phyloP scores from a whole-genome alignment of 53 echinoderm and acorn worm species.

The Holothuria scabra region DNA sequence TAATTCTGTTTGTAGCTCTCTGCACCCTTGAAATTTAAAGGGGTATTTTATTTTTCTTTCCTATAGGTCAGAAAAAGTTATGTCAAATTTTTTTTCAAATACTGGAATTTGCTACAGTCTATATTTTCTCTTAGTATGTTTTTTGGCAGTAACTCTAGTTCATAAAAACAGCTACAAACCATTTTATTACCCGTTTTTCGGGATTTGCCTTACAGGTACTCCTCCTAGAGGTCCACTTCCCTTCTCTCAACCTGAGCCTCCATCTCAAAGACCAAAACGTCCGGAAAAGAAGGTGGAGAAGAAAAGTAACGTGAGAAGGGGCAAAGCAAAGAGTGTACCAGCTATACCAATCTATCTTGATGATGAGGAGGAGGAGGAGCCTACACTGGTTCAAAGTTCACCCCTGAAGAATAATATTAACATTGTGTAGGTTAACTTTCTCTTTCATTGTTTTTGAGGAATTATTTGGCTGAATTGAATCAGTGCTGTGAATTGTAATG shows the following conservation, averaged over 20 bases:
- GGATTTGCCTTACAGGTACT: constrained; percentile 65
- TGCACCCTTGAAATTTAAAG: too few relatives aligned
- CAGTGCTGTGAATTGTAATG: too few relatives aligned
- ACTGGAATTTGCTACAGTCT: too few relatives aligned
- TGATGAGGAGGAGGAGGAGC: constrained; percentile 40
- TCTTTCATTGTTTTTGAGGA: background rate
- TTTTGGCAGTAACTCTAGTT: too few relatives aligned
- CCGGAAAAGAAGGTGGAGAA: constrained; percentile 11
- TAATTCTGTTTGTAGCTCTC: too few relatives aligned
- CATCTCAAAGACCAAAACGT: constrained; percentile 18
- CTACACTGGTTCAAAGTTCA: constrained; percentile 24
- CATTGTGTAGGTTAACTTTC: background rate
- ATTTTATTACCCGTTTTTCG: background rate
- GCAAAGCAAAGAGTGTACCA: constrained; percentile 43
- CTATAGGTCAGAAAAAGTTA: too few relatives aligned
- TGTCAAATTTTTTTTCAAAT: too few relatives aligned
- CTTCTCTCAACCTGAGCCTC: constrained; percentile 75
- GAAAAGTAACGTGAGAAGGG: constrained; percentile 49
- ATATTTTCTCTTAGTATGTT: too few relatives aligned
- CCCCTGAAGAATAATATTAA: constrained; percentile 1
- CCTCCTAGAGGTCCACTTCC: constrained; percentile 87
- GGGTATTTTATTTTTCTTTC: too few relatives aligned
- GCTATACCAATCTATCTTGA: constrained; percentile 42
- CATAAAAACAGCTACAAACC: too few relatives aligned
- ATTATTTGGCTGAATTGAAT: too few relatives aligned